Evolutionary conservation across 2,113 vertebrate genomes (phyloP).

Genomic region (Corythornis vintsioides): DNA sequence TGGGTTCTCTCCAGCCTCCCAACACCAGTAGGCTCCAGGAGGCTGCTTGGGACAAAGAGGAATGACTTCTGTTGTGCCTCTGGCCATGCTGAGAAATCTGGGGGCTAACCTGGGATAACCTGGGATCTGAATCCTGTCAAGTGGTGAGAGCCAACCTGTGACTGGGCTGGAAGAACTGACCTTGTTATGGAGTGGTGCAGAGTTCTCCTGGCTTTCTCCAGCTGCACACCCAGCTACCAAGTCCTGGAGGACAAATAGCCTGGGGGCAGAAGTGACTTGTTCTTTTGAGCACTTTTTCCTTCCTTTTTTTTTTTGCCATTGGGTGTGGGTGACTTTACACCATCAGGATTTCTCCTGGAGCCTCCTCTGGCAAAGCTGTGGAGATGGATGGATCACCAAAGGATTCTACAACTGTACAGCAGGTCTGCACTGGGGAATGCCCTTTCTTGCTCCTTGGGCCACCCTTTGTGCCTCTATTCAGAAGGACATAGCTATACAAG

Average conservation of each 20-base stretch:
- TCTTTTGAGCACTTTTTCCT: not conserved
- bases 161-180: not conserved
- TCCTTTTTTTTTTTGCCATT: not conserved
- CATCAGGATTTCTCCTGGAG: not conserved
- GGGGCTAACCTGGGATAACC: not conserved
- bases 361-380: not conserved
- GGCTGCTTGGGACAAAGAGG: not conserved
- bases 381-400: not conserved
- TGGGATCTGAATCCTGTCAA: not conserved
- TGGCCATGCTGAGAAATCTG: not conserved
- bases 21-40: not conserved
- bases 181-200: not conserved
- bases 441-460: not conserved
- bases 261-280: not conserved
- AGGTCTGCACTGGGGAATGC: not conserved
- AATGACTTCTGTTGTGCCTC: not conserved
- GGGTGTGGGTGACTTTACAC: not conserved
- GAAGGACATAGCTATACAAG: not conserved
- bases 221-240: not conserved
- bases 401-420: fast-evolving
- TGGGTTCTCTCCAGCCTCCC: not conserved
- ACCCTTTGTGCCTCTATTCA: not conserved
- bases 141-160: not conserved
- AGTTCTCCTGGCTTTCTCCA: not conserved
- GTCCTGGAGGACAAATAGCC: not conserved